Conservation (phyloP, 1,140 invertebrate genomes). For the Neomicropteryx cornuta region DNA sequence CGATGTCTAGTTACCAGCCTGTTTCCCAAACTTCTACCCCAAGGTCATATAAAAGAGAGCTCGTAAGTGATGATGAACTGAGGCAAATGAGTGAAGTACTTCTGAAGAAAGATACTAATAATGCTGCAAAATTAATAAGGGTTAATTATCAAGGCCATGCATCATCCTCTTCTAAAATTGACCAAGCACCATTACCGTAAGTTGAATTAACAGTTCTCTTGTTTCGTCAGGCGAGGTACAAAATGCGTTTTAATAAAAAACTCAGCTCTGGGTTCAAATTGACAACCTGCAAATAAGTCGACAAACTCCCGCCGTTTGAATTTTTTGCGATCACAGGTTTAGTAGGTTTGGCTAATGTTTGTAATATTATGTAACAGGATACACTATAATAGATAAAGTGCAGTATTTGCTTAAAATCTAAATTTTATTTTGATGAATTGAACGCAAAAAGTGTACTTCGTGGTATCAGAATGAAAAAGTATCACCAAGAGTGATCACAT, state of each 20-base stretch:
- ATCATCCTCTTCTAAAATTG: conserved; percentile 48
- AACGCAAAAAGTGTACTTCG: too few relatives aligned
- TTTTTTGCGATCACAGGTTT: conserved; percentile 11
- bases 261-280: background rate
- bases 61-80: conserved; percentile 50
- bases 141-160: conserved; percentile 64
- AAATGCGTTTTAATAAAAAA: conserved; percentile 9
- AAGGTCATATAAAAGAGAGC: too few relatives aligned
- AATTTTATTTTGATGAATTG: too few relatives aligned
- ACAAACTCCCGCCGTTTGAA: conserved; percentile 10
- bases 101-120: conserved; percentile 59
- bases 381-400: too few relatives aligned
- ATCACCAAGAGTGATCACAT: too few relatives aligned
- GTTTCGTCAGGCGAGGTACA: background rate
- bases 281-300: conserved; percentile 5
- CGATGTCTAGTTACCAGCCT: too few relatives aligned
- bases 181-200: conserved; percentile 64
- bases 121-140: conserved; percentile 51
- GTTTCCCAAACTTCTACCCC: too few relatives aligned
- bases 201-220: conserved; percentile 18
- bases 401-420: too few relatives aligned
- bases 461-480: too few relatives aligned
- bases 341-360: conserved; percentile 1
- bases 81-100: conserved; percentile 57
- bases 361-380: background rate